Evolutionary conservation across 2,113 vertebrate genomes (phyloP), one percentile per base, ranked within the genome.

Genomic region (Polyodon spathula): DNA sequence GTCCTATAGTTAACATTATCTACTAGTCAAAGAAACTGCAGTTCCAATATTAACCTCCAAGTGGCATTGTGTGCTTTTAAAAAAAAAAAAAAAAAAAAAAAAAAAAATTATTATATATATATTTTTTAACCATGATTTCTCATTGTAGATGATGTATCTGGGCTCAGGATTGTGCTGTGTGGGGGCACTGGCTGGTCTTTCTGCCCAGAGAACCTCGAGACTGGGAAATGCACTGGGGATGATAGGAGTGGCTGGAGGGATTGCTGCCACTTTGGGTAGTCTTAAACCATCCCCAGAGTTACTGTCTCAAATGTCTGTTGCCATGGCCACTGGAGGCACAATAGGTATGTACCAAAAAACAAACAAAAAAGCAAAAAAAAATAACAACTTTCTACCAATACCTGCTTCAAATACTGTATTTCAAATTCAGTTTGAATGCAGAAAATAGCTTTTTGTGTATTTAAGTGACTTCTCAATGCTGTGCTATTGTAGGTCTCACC

Each of bases 291-390:
- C 82, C 0, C 77, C 75, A 4, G 86, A 88, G 74, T 61, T 86
- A 54, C 72, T 88, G 63, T 76, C 84, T 5, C 87, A 89, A 76
- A 89, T 89, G 81, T 81, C 84, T 46, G 51, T 85, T 54, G 86
- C 77, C 37, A 75, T 84, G 83, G 84, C 83, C 56, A 75, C 79
- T 1, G 82, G 81, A 41, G 85, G 80, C 63, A 85, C 80, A 41
- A 54, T 81, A 37, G 81, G 78, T 84, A 64, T 1, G 64, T 64
- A 8, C 4, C 0, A 0, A n/a, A n/a, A n/a, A n/a, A n/a, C n/a
- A n/a, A n/a, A n/a, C n/a, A n/a, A n/a, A n/a, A n/a, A n/a, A n/a
- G n/a, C n/a, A n/a, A n/a, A n/a, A n/a, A n/a, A n/a, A n/a, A 15
- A 46, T n/a, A n/a, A n/a, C n/a, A n/a, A n/a, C n/a, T n/a, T 5